Conservation (phyloP, 2,797 vertebrate species). For the Jordanella pulchra region DNA sequence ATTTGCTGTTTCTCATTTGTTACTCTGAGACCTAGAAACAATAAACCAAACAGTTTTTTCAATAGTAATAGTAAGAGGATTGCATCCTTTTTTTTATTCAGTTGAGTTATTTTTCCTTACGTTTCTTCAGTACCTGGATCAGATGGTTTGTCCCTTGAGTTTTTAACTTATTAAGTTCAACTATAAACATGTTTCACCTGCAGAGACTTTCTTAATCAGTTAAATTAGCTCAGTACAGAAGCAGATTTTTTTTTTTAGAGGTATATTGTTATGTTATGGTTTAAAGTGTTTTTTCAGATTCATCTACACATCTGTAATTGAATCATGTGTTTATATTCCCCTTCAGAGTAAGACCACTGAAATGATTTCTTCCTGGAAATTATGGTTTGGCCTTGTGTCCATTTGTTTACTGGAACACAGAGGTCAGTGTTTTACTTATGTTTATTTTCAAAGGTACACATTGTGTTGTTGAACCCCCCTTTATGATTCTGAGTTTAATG, state of each 20-base stretch:
- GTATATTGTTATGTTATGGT: background rate
- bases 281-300: background rate
- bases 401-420: constrained; percentile 42
- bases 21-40: background rate
- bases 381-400: constrained; percentile 29
- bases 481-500: background rate
- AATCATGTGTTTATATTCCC: constrained; percentile 17
- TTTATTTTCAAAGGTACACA: background rate
- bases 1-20: background rate
- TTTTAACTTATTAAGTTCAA: background rate
- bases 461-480: background rate
- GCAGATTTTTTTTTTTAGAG: background rate
- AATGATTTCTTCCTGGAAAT: constrained; percentile 51
- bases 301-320: background rate
- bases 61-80: background rate
- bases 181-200: background rate
- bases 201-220: background rate
- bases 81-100: background rate
- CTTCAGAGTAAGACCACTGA: constrained; percentile 36
- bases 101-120: background rate
- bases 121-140: background rate
- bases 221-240: background rate
- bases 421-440: constrained; percentile 53
- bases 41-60: background rate
- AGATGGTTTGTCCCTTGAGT: background rate